These are phyloP conservation scores for Leptinotarsa defecta DNA, from an alignment of 1,140 invertebrate genomes.

Conservation along the genomic window DNA sequence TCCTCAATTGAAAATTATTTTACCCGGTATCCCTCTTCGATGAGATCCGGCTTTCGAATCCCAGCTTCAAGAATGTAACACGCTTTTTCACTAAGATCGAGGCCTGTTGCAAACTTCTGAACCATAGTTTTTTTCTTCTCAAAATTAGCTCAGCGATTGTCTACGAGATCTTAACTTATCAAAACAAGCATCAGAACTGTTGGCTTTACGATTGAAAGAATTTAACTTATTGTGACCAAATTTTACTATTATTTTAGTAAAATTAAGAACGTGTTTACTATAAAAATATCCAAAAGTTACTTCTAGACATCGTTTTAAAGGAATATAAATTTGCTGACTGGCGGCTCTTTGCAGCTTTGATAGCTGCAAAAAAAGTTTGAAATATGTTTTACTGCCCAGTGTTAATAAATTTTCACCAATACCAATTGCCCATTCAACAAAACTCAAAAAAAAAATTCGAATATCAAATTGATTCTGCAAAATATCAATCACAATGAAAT, in stretches of 20 bases:
- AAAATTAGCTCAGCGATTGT: constrained; percentile 14
- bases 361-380: constrained; percentile 45
- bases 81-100: too few relatives aligned
- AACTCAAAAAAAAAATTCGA: constrained; percentile 51
- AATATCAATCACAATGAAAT: constrained; percentile 46
- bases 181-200: constrained; percentile 5
- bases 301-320: background rate
- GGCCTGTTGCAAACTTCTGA: background rate
- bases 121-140: constrained; percentile 22
- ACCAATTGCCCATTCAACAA: constrained; percentile 48
- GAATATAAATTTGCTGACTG: constrained; percentile 3
- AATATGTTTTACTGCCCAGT: constrained; percentile 55
- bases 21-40: too few relatives aligned
- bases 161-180: too few relatives aligned
- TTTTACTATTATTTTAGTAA: background rate
- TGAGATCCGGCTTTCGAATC: too few relatives aligned
- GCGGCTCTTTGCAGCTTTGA: constrained; percentile 47
- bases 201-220: background rate
- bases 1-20: too few relatives aligned
- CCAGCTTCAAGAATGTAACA: too few relatives aligned
- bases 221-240: background rate
- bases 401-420: constrained; percentile 51
- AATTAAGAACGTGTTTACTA: background rate
- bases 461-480: constrained; percentile 24
- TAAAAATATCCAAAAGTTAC: background rate